Evolutionary conservation across 2,113 vertebrate genomes (phyloP).

Genomic region (Gnathonemus longibarbis): DNA sequence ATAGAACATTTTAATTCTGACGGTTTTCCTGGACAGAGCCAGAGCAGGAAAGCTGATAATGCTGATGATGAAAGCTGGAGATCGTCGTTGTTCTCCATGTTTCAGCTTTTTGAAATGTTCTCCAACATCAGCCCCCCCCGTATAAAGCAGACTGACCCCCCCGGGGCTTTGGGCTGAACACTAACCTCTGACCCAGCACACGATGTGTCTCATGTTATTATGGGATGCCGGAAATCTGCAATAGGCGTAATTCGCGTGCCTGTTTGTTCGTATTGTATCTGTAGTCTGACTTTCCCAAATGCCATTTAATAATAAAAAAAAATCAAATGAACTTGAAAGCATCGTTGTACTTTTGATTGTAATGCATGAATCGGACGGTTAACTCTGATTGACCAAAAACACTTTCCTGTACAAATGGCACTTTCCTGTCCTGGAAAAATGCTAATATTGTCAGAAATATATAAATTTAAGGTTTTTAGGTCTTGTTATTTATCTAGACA

Average conservation of each 20-base stretch:
- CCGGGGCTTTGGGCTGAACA: background rate
- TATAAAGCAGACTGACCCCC: background rate
- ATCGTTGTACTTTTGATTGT: background rate
- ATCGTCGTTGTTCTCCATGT: background rate
- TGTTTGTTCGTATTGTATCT: background rate
- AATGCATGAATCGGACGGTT: background rate
- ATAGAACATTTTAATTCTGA: background rate
- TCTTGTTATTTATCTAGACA: background rate
- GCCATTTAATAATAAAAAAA: background rate
- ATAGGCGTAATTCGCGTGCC: background rate
- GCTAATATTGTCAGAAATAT: background rate
- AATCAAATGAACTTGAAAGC: background rate
- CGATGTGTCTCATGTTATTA: background rate
- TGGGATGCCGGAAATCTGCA: background rate
- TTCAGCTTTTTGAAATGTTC: background rate
- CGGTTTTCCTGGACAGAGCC: background rate
- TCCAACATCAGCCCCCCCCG: background rate
- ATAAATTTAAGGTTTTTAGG: background rate
- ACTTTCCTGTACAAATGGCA: background rate
- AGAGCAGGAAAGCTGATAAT: background rate
- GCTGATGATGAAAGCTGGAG: background rate
- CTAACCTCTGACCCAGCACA: background rate
- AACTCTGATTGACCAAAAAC: background rate
- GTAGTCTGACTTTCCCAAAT: background rate
- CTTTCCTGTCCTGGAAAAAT: background rate